Base-by-base conservation (phyloP, 64 coral and sea anemone genomes). In the Pocillopora damicornis region DNA sequence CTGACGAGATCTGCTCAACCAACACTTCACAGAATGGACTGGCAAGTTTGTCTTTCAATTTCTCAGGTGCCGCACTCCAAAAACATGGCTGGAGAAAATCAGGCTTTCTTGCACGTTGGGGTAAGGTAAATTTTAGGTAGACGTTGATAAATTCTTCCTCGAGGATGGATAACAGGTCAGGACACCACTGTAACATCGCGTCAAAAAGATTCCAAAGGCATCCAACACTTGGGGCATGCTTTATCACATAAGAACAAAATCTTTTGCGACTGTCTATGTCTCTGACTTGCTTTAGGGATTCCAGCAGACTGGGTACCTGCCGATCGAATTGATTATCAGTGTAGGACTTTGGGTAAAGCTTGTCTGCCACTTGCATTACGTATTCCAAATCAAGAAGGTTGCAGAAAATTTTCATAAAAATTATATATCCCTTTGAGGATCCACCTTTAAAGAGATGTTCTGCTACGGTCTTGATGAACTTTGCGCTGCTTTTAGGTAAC, bases 171-270 rank as follows among this genome's bases (percentile, higher is more conserved):
- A 73, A 6, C 37, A 38, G 4, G 37, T n/a, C 9, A 57, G 81
- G 65, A 38, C 23, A 65, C 66, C 61, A 2, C 58, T 3, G 0
- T 20, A 18, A 57, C 35, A 84, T 73, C 14, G 14, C 2, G 37
- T 38, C 4, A 38, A 57, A 67, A 0, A 84, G 37, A 42, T 63
- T 84, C 89, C 89, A 90, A 37, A 90, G 89, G 56, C 57, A 90
- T 4, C 15, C 20, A 15, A 90, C 73, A 76, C 37, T 83, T 2
- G 89, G 89, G 38, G 72, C 62, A 64, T n/a, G 12, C 2, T 5
- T 4, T 37, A 90, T 61, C 4, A 84, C 15, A 57, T 57, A 72
- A 10, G 62, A 84, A 0, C 4, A 67, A 45, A 26, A 73, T 73
- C 36, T 83, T n/a, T 16, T 13, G 56, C 20, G 65, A 9, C 9